Base-by-base conservation (phyloP, 2,888 invertebrate genomes). In the Uloborus plumipes region DNA sequence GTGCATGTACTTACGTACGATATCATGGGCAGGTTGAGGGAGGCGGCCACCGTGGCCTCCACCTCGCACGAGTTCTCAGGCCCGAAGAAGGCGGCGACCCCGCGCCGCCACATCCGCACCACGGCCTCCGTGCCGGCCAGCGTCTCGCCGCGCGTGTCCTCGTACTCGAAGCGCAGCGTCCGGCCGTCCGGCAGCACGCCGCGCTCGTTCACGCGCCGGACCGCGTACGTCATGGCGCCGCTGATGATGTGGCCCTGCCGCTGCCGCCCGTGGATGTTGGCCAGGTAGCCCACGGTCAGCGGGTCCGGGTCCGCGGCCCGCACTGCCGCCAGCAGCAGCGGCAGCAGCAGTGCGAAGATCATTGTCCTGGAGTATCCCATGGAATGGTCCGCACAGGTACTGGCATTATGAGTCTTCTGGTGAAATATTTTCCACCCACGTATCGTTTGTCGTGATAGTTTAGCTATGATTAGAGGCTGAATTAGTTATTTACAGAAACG, bases 1-100 rank as follows among this genome's bases (percentile, higher is more conserved):
- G 22, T 86, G 93, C 97, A n/a, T n/a, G 22, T 86, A 93, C 97
- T 94, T 91, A 98, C 98, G 90, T 97, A 97, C 88, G 97, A 96
- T 89, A 98, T 95, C 95, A 98, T 97, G 80, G 98, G 97, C 88
- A 97, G 92, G 91, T 98, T 97, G 89, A 95, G 93, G 65, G 97
- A 94, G 88, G 97, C 95, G 31, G 98, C 94, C 74, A 98, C 93
- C 87, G 95, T 95, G 74, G 98, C 97, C 90, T 98, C 98, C 18
- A 96, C 95, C 88, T 94, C 92, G 90, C 98, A 98, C 70, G 93
- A 93, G 80, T 96, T 96, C 90, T 98, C 98, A 1, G 98, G 97
- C 4, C 98, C 98, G 89, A 98, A 86, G 61, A 86, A 86, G 0
- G 85, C 86, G 6, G 84, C 73, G 1, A 81, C 82, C 50, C 79